These are phyloP conservation scores for Xestoiulus laeticollis DNA, from an alignment of 2,888 invertebrate species.

Conservation along the genomic window DNA sequence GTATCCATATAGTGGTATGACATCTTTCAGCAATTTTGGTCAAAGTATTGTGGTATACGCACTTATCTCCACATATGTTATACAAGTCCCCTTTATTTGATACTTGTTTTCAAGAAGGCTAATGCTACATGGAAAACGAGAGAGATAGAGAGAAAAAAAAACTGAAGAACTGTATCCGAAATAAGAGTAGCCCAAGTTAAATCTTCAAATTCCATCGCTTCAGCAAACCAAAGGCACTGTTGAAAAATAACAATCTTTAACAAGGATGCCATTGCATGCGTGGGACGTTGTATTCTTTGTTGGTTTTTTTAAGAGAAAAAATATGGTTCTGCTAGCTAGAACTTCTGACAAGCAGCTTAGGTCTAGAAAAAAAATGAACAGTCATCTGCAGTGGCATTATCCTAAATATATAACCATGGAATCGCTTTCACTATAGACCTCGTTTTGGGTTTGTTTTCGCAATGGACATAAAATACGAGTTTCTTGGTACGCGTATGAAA, in stretches of 20 bases:
- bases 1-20: not conserved
- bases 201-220: conserved; percentile 6
- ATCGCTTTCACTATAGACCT: conserved; percentile 31
- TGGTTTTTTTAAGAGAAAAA: not conserved
- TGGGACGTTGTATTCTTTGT: not conserved
- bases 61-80: not conserved
- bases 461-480: conserved; percentile 15
- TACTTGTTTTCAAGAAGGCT: not conserved
- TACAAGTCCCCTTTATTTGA: not conserved
- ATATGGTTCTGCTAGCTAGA: not conserved
- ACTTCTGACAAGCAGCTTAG: conserved; percentile 41
- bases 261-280: conserved; percentile 21
- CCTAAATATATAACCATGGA: conserved; percentile 33
- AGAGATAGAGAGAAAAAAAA: not conserved
- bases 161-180: not conserved
- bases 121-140: not conserved
- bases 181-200: not conserved
- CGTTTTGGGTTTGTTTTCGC: conserved; percentile 24
- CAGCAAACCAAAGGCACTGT: conserved; percentile 14
- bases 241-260: conserved; percentile 36
- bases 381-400: conserved; percentile 37
- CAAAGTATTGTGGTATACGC: not conserved
- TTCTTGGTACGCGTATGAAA: not conserved
- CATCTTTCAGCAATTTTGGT: not conserved
- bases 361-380: not conserved